Evolutionary conservation across 2,888 invertebrate genomes (phyloP).

Genomic region (Melipona beecheii): DNA sequence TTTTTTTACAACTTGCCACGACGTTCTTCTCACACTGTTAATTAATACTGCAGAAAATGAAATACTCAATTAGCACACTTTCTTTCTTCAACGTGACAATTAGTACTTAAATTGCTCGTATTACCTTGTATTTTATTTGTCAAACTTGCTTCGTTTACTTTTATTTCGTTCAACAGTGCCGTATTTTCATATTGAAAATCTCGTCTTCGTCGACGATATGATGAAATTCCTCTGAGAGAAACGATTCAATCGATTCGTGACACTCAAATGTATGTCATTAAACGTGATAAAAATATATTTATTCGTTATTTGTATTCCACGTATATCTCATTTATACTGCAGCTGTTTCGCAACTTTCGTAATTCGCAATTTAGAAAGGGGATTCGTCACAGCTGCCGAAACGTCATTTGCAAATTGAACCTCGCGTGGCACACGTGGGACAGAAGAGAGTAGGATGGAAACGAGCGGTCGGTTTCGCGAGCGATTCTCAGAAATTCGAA

Average conservation of each 20-base stretch:
- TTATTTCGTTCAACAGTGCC: no score
- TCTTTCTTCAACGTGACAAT: no score
- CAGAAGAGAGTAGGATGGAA: not conserved
- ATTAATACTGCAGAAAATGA: not conserved
- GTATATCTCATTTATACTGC: no score
- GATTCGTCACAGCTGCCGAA: not conserved
- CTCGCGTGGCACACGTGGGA: not conserved
- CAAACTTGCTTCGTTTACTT: no score
- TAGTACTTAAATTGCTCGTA: no score
- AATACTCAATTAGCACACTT: no score
- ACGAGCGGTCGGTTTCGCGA: not conserved
- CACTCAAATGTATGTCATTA: not conserved
- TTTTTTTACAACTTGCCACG: not conserved
- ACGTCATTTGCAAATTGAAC: not conserved
- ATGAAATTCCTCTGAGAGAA: not conserved
- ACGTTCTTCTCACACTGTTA: not conserved
- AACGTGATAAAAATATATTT: no score
- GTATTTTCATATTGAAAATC: no score
- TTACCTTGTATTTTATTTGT: no score
- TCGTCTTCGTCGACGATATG: not conserved
- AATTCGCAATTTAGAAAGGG: not conserved
- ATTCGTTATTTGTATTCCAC: not conserved
- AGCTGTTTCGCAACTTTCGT: not conserved
- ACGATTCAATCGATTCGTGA: no score
- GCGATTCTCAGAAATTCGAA: constrained; percentile 36